A percentile compares a stretch with the other conserved stretches of the same genome.
Conservation (phyloP, 1,140 invertebrate genomes). For the Chionoecetes opilio region DNA sequence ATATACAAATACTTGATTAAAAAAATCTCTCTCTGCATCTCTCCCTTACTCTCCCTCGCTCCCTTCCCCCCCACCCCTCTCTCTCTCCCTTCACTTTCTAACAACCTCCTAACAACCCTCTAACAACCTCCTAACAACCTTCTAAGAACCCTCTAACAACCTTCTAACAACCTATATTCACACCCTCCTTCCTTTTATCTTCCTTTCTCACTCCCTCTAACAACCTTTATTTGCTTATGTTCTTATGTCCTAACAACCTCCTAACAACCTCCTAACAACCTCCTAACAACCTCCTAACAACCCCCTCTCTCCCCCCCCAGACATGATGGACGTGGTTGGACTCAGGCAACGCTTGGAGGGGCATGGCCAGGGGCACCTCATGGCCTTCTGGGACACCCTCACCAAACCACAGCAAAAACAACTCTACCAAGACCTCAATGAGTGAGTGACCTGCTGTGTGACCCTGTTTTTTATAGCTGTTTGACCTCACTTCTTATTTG, state of each 20-base stretch:
- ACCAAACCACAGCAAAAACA: slow-evolving; percentile 86
- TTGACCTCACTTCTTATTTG: not conserved
- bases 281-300: not conserved
- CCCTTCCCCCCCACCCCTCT: not conserved
- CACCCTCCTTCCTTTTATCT: not conserved
- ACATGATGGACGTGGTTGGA: slow-evolving; percentile 83
- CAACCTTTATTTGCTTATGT: too few species aligned
- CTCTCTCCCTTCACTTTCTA: not conserved
- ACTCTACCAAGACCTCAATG: slow-evolving; percentile 73
- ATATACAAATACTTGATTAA: not conserved
- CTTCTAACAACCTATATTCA: not conserved
- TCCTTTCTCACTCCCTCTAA: not conserved
- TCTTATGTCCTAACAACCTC: too few species aligned
- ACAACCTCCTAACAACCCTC: not conserved
- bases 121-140: not conserved
- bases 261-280: not conserved
- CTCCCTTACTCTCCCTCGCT: slow-evolving; percentile 30
- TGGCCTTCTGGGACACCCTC: slow-evolving; percentile 93
- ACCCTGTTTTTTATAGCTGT: not conserved
- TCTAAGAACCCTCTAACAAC: not conserved
- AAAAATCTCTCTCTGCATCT: not conserved
- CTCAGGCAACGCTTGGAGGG: slow-evolving; percentile 83
- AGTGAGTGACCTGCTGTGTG: slow-evolving; percentile 71
- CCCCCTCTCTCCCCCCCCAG: not conserved
- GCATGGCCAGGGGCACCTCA: slow-evolving; percentile 91